phyloP scores from a whole-genome alignment of 2,797 vertebrate genomes.

The Lagodon rhomboides region DNA sequence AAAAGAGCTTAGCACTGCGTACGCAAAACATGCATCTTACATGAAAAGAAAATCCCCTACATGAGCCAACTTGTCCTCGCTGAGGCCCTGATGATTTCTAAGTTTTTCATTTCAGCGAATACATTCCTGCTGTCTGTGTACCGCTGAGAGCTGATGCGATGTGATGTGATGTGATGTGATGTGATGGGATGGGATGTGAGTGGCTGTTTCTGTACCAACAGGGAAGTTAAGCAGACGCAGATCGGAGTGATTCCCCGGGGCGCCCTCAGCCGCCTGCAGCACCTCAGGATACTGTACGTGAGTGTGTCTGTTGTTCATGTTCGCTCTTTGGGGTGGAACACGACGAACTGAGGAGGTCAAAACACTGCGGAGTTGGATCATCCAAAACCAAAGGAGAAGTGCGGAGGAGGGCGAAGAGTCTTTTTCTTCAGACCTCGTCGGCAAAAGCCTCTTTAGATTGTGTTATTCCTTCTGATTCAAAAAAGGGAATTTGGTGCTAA shows the following conservation, averaged over 20 bases:
- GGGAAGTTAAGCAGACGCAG: conserved; percentile 56
- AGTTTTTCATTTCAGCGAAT: background rate
- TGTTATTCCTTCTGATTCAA: background rate
- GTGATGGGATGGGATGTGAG: no score
- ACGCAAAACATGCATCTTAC: conserved; percentile 1
- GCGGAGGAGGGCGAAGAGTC: background rate
- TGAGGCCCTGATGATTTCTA: background rate
- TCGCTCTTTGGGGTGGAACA: conserved; percentile 69
- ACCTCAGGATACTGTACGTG: conserved; percentile 73
- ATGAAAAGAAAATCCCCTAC: conserved; percentile 1
- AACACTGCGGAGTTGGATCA: conserved; percentile 67
- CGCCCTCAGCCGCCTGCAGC: conserved; percentile 52
- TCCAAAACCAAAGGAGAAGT: conserved; percentile 18
- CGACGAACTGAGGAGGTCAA: conserved; percentile 64
- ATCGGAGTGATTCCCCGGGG: conserved; percentile 55
- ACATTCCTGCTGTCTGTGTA: background rate
- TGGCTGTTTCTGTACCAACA: conserved; percentile 52
- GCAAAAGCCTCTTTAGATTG: background rate
- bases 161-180: conserved; percentile 10
- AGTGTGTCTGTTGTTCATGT: conserved; percentile 36
- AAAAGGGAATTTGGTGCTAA: background rate
- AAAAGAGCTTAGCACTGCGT: conserved; percentile 7
- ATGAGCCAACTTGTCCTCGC: background rate
- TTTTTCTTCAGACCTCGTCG: fast-evolving
- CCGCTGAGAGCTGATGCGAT: background rate